These are phyloP conservation scores for Rhynchomys soricoides DNA, from an alignment of 2,113 vertebrate genomes.

Conservation along the genomic window DNA sequence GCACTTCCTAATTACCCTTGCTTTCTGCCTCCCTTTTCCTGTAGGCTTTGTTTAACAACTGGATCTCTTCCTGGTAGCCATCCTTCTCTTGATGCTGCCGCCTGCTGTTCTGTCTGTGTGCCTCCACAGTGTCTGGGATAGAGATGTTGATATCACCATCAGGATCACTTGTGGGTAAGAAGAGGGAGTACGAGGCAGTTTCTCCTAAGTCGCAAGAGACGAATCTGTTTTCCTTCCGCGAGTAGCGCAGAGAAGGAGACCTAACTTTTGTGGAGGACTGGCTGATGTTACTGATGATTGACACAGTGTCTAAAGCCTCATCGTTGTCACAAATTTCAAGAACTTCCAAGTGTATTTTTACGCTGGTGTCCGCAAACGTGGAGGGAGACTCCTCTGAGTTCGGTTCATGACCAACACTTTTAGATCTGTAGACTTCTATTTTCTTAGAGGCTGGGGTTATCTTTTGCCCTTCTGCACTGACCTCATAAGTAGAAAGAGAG, in stretches of 20 bases:
- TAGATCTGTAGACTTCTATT: conserved; percentile 97
- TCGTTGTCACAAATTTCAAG: conserved; percentile 97
- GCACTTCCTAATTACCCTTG: neutral
- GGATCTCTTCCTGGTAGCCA: conserved; percentile 96
- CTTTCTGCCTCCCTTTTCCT: conserved; percentile 87
- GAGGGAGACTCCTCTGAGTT: conserved; percentile 87
- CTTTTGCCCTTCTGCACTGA: conserved; percentile 95
- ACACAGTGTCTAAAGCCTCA: conserved; percentile 97
- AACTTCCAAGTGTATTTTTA: conserved; percentile 98
- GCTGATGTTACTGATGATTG: conserved; percentile 98
- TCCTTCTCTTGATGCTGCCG: conserved; percentile 88
- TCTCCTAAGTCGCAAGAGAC: conserved; percentile 97
- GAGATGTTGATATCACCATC: conserved; percentile 94
- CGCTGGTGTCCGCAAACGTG: conserved; percentile 91
- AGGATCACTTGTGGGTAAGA: conserved; percentile 92
- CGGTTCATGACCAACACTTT: conserved; percentile 97
- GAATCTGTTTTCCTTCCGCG: conserved; percentile 96
- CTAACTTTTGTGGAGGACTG: conserved; percentile 95
- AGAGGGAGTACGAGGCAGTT: conserved; percentile 95
- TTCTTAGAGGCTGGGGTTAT: conserved; percentile 92
- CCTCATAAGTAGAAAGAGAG: conserved; percentile 97
- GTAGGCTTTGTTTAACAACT: conserved; percentile 95
- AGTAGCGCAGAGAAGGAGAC: conserved; percentile 96
- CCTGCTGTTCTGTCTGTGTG: conserved; percentile 94
- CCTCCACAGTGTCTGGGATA: conserved; percentile 98